Base-by-base conservation (phyloP, 2,888 invertebrate species). In the Metopia argyrocephala region DNA sequence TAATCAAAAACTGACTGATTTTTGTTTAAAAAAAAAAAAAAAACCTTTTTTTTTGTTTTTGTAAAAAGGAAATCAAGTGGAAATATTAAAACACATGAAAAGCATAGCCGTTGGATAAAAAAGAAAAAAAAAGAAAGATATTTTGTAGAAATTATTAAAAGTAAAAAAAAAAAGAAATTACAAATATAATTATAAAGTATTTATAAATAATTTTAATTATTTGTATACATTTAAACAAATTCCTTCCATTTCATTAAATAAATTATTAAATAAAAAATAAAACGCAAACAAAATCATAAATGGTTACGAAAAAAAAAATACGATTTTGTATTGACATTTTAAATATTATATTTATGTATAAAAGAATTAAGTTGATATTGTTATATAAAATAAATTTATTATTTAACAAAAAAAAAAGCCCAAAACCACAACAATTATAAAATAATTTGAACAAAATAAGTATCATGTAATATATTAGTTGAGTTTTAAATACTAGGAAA, bases 1-100 rank as follows among this genome's bases (percentile, higher is more conserved):
- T 78, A 68, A 65, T 78, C 79, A 79, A 80, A 84, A 86, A 85
- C 83, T 81, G 87, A 87, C 87, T 87, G 88, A 87, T 86, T 87
- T 85, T 87, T 38, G 86, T 85, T 88, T 88, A 85, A 85, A 83
- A 65, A 52, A 48, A 9, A 45, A 69, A 12, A 45, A 18, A 18
- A 6, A 59, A 5, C n/a, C 12, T 48, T 4, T 15, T 59, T 52
- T 59, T 65, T 56, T 71, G 59, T 52, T 59, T 65, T 56, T 71
- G 46, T 69, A 56, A 38, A 66, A 61, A 69, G 9, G 2, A 31
- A 57, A 57, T 1, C 27, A 57, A 54, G n/a, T n/a, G n/a, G n/a
- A n/a, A n/a, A n/a, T n/a, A n/a, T n/a, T 12, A 21, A 52, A 7
- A 7, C 18, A 6, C 25, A 1, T 6, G 15, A 50, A 27, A 64